Base-by-base conservation (phyloP, 2,797 vertebrate genomes). In the Apogon hyalosoma region DNA sequence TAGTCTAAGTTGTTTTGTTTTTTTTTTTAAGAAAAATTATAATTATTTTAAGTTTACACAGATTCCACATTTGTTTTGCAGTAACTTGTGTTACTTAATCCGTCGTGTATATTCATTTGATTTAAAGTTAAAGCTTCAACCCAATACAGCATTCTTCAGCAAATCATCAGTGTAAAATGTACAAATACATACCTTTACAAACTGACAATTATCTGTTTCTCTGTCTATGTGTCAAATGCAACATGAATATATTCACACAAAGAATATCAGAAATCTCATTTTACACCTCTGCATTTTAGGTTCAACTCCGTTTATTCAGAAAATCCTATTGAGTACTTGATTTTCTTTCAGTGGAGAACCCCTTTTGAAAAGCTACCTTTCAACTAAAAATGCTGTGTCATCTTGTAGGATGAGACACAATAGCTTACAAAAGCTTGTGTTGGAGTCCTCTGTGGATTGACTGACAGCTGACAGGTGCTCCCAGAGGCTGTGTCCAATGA, bases 381-480 rank as follows among this genome's bases (percentile, higher is more conserved):
- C 14, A 69, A 48, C 15, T 28, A 12, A 56, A 68, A 75, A 33
- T 41, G 65, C 66, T 50, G 51, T 14, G 54, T 73, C 66, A 80
- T 66, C 14, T 53, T 33, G 48, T 12, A 33, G 45, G 48, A 10
- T 11, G 31, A 64, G 54, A 57, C 48, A 82, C 70, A 86, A 77
- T 56, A 12, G 7, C 0, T 52, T 16, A 75, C 72, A 73, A 69
- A 38, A 51, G 55, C 50, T 12, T 28, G 48, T 59, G 54, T 45
- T 33, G 12, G 42, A 72, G 43, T 49, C 46, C 57, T 49, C 59
- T 51, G 69, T 18, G 61, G 46, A 63, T 52, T 88, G 90, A 91
- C 38, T 75, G 90, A 90, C 77, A 72, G 80, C 54, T 55, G 63
- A 73, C 91, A 90, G 85, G 70, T 90, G 90, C 77, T 62, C 56